Evolutionary conservation across 2,888 invertebrate genomes (phyloP), one percentile per base, ranked within the genome.

Genomic region (Dryomyza anilis): DNA sequence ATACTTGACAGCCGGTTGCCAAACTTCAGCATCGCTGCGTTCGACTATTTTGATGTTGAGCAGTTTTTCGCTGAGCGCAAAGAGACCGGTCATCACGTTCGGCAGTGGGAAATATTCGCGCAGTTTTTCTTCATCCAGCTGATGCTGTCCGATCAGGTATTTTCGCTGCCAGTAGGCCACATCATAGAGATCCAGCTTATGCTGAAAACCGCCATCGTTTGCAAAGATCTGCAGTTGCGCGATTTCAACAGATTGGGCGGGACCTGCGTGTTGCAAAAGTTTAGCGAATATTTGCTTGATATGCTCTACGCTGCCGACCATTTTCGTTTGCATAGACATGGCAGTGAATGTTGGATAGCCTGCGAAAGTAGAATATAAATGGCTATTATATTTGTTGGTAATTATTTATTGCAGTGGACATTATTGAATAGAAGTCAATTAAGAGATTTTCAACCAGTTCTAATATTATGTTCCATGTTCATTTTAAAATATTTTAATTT

Each of bases 281-380:
- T 84, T 87, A 60, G 89, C 86, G 27, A 97, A 85, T 67, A 91
- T 87, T 66, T 87, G 86, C 70, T 90, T 85, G 0, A 96, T 89
- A 80, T 91, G 91, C 59, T 91, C 88, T 14, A 93, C 83, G 69
- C 86, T 90, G 8, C 91, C 92, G 7, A 95, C 94, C 95, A 97
- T 88, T 86, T 96, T 96, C 0, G 95, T 95, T 84, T 93, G 90
- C 94, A 97, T 94, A 39, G 93, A 94, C 90, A 96, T 90, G 43
- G 95, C 90, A 0, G 89, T 91, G 82, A 85, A 96, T 61, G 87
- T 89, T 68, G 91, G 86, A 79, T 89, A 97, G 0, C 96, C 69
- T 69, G 52, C 2, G 46, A 46, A 43, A 50, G 16, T 21, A 14
- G 21, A 63, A 29, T 33, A 45, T 21, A 8, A 2, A 5, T 39